A percentile compares a stretch with the other conserved stretches of the same genome.
These are phyloP conservation scores for Troides helena DNA, from an alignment of 2,888 invertebrate genomes.

Conservation along the genomic window DNA sequence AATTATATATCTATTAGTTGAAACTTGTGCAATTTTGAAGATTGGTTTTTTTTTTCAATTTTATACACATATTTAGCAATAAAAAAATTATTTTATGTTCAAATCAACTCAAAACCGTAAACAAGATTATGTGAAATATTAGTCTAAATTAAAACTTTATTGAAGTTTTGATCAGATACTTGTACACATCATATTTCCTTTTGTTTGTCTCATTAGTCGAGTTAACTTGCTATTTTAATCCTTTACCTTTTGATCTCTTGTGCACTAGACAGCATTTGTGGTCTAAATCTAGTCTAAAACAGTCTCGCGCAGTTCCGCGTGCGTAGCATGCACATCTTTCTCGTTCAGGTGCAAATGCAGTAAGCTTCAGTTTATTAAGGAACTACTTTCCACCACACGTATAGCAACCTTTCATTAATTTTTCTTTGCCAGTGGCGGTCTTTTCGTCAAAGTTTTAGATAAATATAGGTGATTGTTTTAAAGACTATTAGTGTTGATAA, in stretches of 20 bases:
- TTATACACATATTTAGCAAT: too few species aligned
- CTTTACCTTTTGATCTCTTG: slow-evolving; percentile 71
- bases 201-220: slow-evolving; percentile 36
- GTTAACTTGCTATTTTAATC: slow-evolving; percentile 39
- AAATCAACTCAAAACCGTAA: not conserved
- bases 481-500: slow-evolving; percentile 19
- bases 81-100: too few species aligned
- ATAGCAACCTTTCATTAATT: not conserved
- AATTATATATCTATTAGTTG: too few species aligned
- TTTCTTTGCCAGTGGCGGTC: not conserved
- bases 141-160: not conserved
- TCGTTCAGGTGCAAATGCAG: slow-evolving; percentile 64
- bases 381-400: not conserved
- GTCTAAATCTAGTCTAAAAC: slow-evolving; percentile 73
- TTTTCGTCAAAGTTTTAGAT: not conserved
- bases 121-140: too few species aligned
- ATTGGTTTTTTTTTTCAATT: too few species aligned
- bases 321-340: slow-evolving; percentile 49
- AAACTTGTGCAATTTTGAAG: too few species aligned
- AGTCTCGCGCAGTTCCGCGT: slow-evolving; percentile 71
- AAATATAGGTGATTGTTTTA: not conserved
- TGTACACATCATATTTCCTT: slow-evolving; percentile 35
- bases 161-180: not conserved
- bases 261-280: slow-evolving; percentile 62
- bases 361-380: slow-evolving; percentile 23